phyloP scores from a whole-genome alignment of 2,113 vertebrate genomes.

The Ageneiosus marmoratus region DNA sequence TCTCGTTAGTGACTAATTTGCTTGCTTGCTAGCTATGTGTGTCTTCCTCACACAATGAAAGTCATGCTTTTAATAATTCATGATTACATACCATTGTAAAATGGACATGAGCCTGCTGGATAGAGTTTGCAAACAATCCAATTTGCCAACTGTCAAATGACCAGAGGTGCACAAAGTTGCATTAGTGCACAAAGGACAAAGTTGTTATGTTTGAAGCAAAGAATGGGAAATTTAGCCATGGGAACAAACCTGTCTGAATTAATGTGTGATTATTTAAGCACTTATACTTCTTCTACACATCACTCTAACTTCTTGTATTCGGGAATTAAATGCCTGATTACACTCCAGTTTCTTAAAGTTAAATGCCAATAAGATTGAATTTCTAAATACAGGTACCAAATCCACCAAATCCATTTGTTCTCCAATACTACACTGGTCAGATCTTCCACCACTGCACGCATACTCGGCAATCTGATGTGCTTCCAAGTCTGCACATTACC shows the following conservation, averaged over 20 bases:
- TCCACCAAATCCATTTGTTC: no score
- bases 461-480: no score
- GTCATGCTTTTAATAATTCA: not conserved
- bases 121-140: not conserved
- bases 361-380: no score
- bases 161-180: not conserved
- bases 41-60: not conserved
- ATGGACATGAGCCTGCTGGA: not conserved
- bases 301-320: no score
- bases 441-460: no score
- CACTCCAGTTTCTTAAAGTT: no score
- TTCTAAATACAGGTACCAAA: no score
- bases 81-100: not conserved
- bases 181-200: not conserved
- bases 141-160: not conserved
- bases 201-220: not conserved
- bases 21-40: not conserved
- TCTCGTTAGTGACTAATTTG: not conserved
- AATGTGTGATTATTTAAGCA: not conserved
- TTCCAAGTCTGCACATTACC: no score
- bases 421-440: no score
- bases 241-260: not conserved
- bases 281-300: no score
- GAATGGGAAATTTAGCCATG: not conserved
- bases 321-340: no score